Evolutionary conservation across 2,888 invertebrate genomes (phyloP).

Genomic region (Nowickia ferox): DNA sequence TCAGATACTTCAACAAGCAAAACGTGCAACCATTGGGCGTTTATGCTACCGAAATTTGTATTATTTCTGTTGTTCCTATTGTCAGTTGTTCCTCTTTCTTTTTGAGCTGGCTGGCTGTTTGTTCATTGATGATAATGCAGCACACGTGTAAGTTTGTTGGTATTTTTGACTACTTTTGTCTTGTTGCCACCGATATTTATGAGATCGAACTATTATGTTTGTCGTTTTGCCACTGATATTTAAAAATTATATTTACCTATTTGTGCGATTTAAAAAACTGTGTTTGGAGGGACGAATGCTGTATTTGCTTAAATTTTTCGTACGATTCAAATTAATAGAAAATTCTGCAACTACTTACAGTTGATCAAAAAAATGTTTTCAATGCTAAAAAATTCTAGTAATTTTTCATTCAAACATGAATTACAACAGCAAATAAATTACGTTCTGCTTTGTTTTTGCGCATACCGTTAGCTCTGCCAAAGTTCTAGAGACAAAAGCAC

Average conservation of each 20-base stretch:
- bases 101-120: not conserved
- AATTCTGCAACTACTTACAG: not conserved
- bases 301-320: not conserved
- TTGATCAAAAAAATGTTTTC: too few species aligned
- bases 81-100: slow-evolving; percentile 17
- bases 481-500: too few species aligned
- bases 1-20: slow-evolving; percentile 51
- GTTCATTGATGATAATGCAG: slow-evolving; percentile 45
- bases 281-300: not conserved
- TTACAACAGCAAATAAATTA: too few species aligned
- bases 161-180: slow-evolving; percentile 30
- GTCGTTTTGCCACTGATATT: slow-evolving; percentile 33
- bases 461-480: too few species aligned
- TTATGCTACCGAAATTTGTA: slow-evolving; percentile 54
- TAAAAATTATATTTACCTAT: not conserved
- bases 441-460: too few species aligned
- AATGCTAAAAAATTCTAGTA: too few species aligned
- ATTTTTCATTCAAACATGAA: too few species aligned
- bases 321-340: not conserved
- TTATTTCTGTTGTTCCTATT: slow-evolving; percentile 32
- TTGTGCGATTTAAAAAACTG: not conserved
- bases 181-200: slow-evolving; percentile 50
- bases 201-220: slow-evolving; percentile 28
- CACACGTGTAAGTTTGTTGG: slow-evolving; percentile 54
- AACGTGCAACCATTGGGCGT: slow-evolving; percentile 61